Evolutionary conservation across 2,113 vertebrate species (phyloP).

Genomic region (Garra rufa): DNA sequence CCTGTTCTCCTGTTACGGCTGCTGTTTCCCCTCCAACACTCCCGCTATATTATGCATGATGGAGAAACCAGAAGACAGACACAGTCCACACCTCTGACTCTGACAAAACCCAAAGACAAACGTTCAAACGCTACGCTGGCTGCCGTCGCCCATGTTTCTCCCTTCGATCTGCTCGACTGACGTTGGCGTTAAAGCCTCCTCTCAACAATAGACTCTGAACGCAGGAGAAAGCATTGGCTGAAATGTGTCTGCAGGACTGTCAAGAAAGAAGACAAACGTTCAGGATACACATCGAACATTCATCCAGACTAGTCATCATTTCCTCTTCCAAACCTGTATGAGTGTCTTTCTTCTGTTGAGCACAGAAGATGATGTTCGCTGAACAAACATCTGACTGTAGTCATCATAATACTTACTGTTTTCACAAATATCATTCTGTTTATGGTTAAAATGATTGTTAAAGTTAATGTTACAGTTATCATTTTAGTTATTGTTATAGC

Average conservation of each 20-base stretch:
- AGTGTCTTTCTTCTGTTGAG: too few relatives aligned
- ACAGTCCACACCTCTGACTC: background rate
- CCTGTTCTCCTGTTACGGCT: background rate
- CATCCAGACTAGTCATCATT: too few relatives aligned
- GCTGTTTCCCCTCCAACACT: background rate
- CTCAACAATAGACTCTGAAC: background rate
- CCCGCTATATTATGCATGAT: background rate
- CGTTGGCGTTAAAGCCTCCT: background rate
- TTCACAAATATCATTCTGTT: too few relatives aligned
- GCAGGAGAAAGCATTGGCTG: background rate
- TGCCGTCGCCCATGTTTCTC: background rate
- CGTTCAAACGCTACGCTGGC: background rate
- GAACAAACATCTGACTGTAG: too few relatives aligned
- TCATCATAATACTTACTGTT: too few relatives aligned
- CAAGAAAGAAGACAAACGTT: too few relatives aligned
- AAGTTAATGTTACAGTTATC: too few relatives aligned
- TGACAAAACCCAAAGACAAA: background rate
- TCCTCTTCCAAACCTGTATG: too few relatives aligned
- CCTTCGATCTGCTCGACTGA: background rate
- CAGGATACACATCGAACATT: too few relatives aligned
- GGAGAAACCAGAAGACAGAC: background rate
- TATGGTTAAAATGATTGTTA: too few relatives aligned
- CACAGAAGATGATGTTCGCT: too few relatives aligned
- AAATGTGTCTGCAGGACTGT: background rate
- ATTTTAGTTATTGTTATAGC: too few relatives aligned